A percentile compares a stretch with the other conserved stretches of the same genome.
Conservation (phyloP, 1,140 invertebrate species). For the Dysdera silvatica region DNA sequence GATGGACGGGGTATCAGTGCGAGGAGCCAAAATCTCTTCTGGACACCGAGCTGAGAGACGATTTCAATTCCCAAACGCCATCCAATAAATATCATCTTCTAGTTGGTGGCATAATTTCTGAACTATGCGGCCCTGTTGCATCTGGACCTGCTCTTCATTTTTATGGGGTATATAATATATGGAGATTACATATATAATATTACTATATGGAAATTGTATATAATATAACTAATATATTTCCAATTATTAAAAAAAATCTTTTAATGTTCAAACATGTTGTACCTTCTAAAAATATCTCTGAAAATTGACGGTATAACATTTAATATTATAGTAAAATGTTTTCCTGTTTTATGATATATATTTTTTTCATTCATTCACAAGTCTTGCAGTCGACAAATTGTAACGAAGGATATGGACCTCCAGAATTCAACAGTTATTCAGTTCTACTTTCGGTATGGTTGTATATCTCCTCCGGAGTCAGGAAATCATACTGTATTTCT, state of each 20-base stretch:
- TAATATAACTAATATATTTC: too few species aligned
- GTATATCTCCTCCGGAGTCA: conserved; percentile 31
- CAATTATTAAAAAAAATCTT: too few species aligned
- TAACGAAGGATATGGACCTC: conserved; percentile 44
- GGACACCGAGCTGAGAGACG: conserved; percentile 33
- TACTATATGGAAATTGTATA: too few species aligned
- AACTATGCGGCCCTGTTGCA: conserved; percentile 41
- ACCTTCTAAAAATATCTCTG: too few species aligned
- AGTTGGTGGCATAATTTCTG: conserved; percentile 40
- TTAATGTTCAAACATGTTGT: too few species aligned
- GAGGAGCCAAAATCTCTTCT: conserved; percentile 32
- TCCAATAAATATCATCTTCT: conserved; percentile 38
- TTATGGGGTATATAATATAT: conserved; percentile 44
- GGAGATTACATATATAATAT: too few species aligned
- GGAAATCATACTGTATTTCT: conserved; percentile 40
- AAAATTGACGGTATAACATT: too few species aligned
- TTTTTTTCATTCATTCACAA: conserved; percentile 36
- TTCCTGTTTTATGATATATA: not conserved
- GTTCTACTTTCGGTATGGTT: conserved; percentile 47
- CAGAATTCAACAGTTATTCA: conserved; percentile 42
- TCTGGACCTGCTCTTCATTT: conserved; percentile 45
- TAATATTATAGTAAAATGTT: too few species aligned
- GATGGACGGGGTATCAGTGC: conserved; percentile 43
- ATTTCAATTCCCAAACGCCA: conserved; percentile 8
- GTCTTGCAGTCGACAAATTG: conserved; percentile 43